Conservation (phyloP, 2,113 vertebrate species). For the Epinephelus fuscoguttatus region DNA sequence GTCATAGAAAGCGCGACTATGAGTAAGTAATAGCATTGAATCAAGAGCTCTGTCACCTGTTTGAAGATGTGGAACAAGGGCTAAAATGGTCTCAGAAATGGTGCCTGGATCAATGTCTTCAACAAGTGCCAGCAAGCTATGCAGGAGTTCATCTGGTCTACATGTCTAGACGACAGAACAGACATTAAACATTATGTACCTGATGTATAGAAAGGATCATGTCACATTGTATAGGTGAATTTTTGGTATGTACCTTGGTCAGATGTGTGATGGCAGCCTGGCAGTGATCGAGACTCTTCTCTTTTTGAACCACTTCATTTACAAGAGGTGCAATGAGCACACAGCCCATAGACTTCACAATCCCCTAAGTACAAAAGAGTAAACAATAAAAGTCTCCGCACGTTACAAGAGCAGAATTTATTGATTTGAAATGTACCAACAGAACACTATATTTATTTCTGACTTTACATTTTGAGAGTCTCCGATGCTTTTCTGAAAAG, state of each 20-base stretch:
- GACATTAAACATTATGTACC: background rate
- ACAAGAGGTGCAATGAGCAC: constrained; percentile 89
- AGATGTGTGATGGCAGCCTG: constrained; percentile 76
- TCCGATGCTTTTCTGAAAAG: background rate
- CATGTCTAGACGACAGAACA: constrained; percentile 85
- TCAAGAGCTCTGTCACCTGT: constrained; percentile 85
- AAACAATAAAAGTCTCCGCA: background rate
- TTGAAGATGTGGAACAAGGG: constrained; percentile 89
- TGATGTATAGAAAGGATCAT: too few relatives aligned
- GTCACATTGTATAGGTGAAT: background rate
- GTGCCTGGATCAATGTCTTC: constrained; percentile 87
- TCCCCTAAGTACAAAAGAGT: constrained; percentile 79
- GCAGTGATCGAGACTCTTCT: constrained; percentile 62
- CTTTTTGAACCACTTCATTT: constrained; percentile 64
- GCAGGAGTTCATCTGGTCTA: constrained; percentile 88
- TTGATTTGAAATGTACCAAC: background rate
- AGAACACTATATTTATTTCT: background rate
- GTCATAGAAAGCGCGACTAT: background rate
- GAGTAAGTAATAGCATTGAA: too few relatives aligned
- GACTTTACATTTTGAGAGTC: background rate
- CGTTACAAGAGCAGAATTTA: too few relatives aligned
- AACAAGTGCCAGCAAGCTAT: constrained; percentile 89
- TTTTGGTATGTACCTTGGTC: constrained; percentile 64
- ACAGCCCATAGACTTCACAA: constrained; percentile 91
- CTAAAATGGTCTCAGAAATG: constrained; percentile 86